phyloP scores from a whole-genome alignment of 2,797 vertebrate genomes.

The Coregonus sp. region DNA sequence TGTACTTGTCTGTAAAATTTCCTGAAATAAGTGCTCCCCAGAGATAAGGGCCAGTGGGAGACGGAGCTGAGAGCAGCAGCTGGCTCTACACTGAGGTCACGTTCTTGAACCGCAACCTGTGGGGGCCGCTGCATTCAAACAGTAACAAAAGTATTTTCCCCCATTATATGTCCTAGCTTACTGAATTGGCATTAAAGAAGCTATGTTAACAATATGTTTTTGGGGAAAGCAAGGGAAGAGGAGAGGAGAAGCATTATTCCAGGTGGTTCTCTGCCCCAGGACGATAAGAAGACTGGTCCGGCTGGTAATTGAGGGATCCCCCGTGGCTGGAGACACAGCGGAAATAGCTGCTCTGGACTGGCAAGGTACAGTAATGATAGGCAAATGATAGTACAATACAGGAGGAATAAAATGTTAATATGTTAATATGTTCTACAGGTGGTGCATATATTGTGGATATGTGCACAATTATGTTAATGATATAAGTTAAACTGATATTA shows the following conservation, averaged over 20 bases:
- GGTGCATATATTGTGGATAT: no score
- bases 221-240: neutral
- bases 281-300: neutral
- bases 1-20: constrained; percentile 35
- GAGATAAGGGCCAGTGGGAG: constrained; percentile 31
- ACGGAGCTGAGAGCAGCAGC: constrained; percentile 41
- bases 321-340: constrained; percentile 15
- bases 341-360: constrained; percentile 9
- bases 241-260: neutral
- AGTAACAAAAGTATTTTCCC: constrained; percentile 40
- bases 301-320: constrained; percentile 6
- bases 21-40: constrained; percentile 33
- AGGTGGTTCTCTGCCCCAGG: neutral
- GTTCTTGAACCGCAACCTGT: no score
- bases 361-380: neutral
- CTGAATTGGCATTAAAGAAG: neutral
- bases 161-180: constrained; percentile 42
- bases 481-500: neutral
- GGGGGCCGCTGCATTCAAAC: no score
- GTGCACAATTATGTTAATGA: neutral
- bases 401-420: no score
- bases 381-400: no score
- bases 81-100: constrained; percentile 53
- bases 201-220: constrained; percentile 22
- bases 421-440: no score